Conservation (phyloP, 2,797 vertebrate species). For the Schizopygopsis malacanthus region DNA sequence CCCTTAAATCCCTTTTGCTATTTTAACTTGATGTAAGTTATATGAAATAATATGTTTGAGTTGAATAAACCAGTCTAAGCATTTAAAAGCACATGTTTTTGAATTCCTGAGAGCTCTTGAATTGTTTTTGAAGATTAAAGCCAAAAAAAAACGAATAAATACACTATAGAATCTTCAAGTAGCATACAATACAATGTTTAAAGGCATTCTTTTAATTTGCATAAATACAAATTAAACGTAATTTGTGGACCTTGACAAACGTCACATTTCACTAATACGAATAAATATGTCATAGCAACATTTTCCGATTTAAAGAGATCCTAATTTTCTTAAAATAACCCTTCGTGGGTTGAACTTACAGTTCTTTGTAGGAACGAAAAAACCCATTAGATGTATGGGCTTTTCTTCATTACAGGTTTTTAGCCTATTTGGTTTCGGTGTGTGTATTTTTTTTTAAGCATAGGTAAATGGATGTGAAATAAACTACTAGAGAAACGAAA, state of each 20-base stretch:
- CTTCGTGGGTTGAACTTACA: background rate
- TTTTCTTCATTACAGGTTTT: background rate
- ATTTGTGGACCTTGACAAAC: background rate
- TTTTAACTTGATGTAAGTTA: background rate
- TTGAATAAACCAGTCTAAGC: background rate
- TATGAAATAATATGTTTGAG: background rate
- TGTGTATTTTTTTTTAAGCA: background rate
- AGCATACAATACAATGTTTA: background rate
- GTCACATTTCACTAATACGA: background rate
- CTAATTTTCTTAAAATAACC: background rate
- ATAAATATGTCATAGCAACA: background rate
- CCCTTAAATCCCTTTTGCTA: background rate
- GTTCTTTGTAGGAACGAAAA: background rate
- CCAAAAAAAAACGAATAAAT: too few species aligned
- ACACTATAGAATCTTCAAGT: background rate
- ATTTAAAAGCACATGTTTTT: background rate
- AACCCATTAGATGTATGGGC: background rate
- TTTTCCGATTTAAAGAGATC: background rate
- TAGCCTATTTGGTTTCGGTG: background rate
- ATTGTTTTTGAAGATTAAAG: background rate
- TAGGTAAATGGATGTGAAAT: background rate
- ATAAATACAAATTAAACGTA: background rate
- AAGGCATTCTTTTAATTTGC: background rate
- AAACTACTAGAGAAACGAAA: background rate
- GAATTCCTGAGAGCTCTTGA: background rate